Conservation (phyloP, 2,797 vertebrate species). For the Sternotherus odoratus region DNA sequence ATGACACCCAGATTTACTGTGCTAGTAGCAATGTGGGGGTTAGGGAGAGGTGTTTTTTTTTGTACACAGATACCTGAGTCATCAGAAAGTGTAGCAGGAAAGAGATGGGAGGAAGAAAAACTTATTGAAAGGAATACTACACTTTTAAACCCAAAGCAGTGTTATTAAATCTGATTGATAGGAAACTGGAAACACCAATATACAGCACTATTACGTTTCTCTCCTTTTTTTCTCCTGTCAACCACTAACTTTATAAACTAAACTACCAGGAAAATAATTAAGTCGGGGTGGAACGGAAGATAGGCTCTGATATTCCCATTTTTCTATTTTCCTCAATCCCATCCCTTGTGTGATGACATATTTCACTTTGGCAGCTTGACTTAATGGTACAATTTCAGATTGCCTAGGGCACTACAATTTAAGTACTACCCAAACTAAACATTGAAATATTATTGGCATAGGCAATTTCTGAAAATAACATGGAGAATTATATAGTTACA, state of each 20-base stretch:
- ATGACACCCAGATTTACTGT: conserved; percentile 71
- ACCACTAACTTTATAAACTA: neutral
- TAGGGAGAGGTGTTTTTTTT: conserved; percentile 13
- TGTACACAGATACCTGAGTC: neutral
- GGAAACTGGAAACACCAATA: rapidly evolving
- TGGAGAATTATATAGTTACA: neutral
- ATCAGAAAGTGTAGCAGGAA: conserved; percentile 19
- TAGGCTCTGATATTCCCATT: neutral
- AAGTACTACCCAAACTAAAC: conserved; percentile 42
- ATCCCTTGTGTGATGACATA: neutral
- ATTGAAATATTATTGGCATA: conserved; percentile 8
- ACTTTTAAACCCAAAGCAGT: neutral
- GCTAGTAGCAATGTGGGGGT: conserved; percentile 43
- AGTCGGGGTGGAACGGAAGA: neutral
- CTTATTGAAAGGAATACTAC: neutral
- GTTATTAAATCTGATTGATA: neutral
- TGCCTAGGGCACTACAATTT: neutral
- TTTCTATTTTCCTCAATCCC: conserved; percentile 9
- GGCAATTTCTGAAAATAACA: conserved; percentile 11
- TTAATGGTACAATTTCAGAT: conserved; percentile 12
- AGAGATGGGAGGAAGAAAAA: neutral
- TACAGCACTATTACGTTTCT: neutral
- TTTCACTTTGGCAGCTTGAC: neutral
- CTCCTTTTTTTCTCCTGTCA: neutral
- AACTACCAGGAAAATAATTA: neutral